Percentiles rank a stretch among this genome's conserved stretches.
phyloP scores from a whole-genome alignment of 2,797 vertebrate genomes.

The Chrosomus eos region DNA sequence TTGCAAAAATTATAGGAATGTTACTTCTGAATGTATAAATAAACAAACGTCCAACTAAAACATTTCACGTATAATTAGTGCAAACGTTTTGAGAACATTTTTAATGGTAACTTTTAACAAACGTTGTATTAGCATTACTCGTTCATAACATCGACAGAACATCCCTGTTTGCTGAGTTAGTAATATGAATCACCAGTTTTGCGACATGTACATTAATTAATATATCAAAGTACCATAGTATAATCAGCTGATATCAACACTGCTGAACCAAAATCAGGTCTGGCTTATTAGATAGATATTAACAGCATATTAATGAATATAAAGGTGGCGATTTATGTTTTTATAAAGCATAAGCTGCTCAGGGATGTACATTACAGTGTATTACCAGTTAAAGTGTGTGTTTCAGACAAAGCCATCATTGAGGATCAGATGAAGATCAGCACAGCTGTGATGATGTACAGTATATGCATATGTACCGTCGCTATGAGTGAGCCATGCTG shows the following conservation, averaged over 20 bases:
- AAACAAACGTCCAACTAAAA: neutral
- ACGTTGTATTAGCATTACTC: no score
- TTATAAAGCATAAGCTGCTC: neutral
- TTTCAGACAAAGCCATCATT: neutral
- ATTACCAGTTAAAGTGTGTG: neutral
- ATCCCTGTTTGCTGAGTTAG: neutral
- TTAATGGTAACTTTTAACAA: no score
- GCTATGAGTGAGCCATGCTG: conserved; percentile 76
- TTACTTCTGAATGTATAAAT: neutral
- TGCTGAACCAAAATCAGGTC: no score
- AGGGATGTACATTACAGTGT: neutral
- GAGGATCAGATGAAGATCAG: neutral
- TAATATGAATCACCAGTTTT: no score
- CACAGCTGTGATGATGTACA: conserved; percentile 9
- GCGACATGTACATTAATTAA: neutral
- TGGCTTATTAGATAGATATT: no score
- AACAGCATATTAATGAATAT: no score
- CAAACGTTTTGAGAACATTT: neutral
- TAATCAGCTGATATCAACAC: neutral
- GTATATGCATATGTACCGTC: neutral
- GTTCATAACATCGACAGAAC: neutral
- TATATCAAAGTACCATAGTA: neutral
- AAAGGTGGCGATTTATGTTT: no score
- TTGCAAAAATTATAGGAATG: neutral
- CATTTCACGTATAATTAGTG: no score